Percentiles rank a stretch among this genome's conserved stretches.
phyloP scores from a whole-genome alignment of 2,113 vertebrate species.

The Heptranchias perlo region DNA sequence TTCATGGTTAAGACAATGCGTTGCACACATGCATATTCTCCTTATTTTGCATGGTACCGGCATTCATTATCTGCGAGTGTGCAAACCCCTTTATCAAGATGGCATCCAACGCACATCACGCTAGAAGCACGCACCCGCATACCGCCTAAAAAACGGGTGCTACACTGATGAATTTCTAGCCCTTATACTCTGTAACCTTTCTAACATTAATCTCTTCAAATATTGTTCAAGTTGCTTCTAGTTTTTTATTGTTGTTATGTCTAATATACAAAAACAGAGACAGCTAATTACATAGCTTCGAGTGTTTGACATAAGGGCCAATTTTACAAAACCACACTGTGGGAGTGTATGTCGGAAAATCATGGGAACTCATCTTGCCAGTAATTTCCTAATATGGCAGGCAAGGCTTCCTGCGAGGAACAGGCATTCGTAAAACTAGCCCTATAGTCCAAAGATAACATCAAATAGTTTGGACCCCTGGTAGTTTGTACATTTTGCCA shows the following conservation, averaged over 20 bases:
- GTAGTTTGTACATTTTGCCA: background rate
- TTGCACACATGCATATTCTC: too few species aligned
- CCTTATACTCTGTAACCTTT: background rate
- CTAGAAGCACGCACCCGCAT: too few species aligned
- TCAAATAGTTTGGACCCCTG: background rate
- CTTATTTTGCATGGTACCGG: too few species aligned
- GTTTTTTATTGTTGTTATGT: background rate
- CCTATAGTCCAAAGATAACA: background rate
- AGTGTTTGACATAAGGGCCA: background rate
- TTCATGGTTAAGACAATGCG: too few species aligned
- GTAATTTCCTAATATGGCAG: background rate
- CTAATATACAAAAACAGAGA: background rate
- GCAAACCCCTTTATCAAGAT: too few species aligned
- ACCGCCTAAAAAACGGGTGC: too few species aligned
- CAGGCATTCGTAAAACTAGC: background rate
- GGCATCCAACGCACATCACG: too few species aligned
- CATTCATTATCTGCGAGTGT: too few species aligned
- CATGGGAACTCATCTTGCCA: background rate
- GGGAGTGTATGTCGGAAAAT: background rate
- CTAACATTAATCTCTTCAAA: background rate
- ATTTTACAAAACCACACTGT: background rate
- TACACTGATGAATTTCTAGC: too few species aligned
- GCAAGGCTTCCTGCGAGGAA: background rate
- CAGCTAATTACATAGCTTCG: background rate
- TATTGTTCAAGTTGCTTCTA: background rate